A percentile compares a stretch with the other conserved stretches of the same genome.
Evolutionary conservation across 2,113 vertebrate species (phyloP).

Genomic region (Halcyon senegalensis): DNA sequence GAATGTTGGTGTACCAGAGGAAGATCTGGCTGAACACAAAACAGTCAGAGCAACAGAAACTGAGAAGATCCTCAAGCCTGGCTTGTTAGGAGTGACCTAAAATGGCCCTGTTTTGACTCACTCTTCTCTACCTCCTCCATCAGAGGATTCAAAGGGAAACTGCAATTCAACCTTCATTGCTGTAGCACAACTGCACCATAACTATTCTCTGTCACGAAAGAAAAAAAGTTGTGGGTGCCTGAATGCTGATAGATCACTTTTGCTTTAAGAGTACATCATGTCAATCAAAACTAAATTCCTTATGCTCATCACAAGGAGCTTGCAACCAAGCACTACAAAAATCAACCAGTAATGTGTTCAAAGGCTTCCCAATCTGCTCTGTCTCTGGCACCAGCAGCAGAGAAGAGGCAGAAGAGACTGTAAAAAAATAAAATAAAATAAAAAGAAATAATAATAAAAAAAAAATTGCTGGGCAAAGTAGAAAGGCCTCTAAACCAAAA

Average conservation of each 20-base stretch:
- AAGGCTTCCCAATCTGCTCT: conserved; percentile 57
- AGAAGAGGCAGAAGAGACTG: conserved; percentile 23
- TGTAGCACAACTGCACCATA: conserved; percentile 45
- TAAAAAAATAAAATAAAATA: not conserved
- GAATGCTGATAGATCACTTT: conserved; percentile 57
- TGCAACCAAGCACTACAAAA: conserved; percentile 54
- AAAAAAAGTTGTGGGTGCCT: conserved; percentile 43
- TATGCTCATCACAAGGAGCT: conserved; percentile 43
- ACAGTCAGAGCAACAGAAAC: conserved; percentile 61
- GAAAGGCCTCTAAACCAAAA: conserved; percentile 66
- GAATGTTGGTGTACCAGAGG: not conserved
- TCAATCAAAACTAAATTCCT: conserved; percentile 64
- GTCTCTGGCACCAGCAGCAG: conserved; percentile 61
- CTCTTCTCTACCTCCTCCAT: conserved; percentile 33
- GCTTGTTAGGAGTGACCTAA: conserved; percentile 56
- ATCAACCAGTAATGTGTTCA: conserved; percentile 59
- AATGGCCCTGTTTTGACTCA: conserved; percentile 51
- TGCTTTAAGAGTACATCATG: conserved; percentile 58
- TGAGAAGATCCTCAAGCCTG: conserved; percentile 27
- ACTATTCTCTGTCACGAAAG: conserved; percentile 58
- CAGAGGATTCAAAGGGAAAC: conserved; percentile 64
- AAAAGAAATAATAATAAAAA: not conserved
- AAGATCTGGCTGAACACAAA: conserved; percentile 32
- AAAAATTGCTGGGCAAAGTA: not conserved
- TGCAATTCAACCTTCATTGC: conserved; percentile 42